Percentiles rank a stretch among this genome's conserved stretches.
Conservation (phyloP, 2,888 invertebrate genomes). For the Scrobipalpa costella region DNA sequence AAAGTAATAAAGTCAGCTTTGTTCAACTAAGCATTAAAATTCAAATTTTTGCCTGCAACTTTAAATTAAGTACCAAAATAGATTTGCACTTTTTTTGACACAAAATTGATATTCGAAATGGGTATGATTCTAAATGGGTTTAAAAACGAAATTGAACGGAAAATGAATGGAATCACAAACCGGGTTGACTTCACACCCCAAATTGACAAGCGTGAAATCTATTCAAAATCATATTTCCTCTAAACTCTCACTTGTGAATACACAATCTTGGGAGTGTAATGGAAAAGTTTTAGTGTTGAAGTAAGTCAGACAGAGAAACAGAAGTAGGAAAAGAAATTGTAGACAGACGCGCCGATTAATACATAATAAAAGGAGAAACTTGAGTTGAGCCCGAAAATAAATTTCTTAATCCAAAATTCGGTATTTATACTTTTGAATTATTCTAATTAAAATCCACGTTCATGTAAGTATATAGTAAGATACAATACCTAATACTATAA, state of each 20-base stretch:
- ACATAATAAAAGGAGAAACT: too few relatives aligned
- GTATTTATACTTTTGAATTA: too few relatives aligned
- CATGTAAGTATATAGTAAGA: too few relatives aligned
- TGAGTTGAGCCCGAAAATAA: too few relatives aligned
- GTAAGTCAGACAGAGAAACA: slow-evolving; percentile 17
- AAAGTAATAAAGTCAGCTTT: too few relatives aligned
- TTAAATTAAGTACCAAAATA: too few relatives aligned
- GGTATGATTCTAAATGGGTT: slow-evolving; percentile 5
- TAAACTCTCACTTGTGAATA: slow-evolving; percentile 49
- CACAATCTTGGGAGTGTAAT: slow-evolving; percentile 54
- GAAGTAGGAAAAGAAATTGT: neutral
- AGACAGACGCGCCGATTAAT: neutral
- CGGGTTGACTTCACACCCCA: slow-evolving; percentile 15
- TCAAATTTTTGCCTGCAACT: too few relatives aligned
- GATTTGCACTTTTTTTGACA: too few relatives aligned
- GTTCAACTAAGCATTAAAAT: neutral
- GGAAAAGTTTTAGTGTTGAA: slow-evolving; percentile 47
- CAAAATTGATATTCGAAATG: slow-evolving; percentile 7
- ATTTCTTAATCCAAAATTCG: too few relatives aligned
- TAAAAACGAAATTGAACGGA: slow-evolving; percentile 20
- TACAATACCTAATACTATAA: too few relatives aligned
- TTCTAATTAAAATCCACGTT: too few relatives aligned
- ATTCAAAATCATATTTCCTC: slow-evolving; percentile 38
- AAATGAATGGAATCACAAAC: slow-evolving; percentile 14
- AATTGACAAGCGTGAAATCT: slow-evolving; percentile 29